A percentile compares a stretch with the other conserved stretches of the same genome.
Conservation (phyloP, 2,797 vertebrate species). For the Garrulus glandarius region DNA sequence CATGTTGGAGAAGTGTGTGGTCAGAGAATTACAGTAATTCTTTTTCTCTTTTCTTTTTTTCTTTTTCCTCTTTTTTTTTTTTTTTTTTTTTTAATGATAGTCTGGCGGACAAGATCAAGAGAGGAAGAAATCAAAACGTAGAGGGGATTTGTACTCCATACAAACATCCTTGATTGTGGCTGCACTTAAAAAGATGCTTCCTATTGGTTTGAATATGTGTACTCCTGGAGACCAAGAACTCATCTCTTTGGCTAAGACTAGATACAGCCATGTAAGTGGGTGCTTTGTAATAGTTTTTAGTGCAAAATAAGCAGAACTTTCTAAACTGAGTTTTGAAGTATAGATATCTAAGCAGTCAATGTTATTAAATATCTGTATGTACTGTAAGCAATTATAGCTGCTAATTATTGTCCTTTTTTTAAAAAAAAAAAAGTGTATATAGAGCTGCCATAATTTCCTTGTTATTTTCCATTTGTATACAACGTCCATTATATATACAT, state of each 20-base stretch:
- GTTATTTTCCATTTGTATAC: background rate
- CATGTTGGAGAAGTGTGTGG: background rate
- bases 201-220: constrained; percentile 99
- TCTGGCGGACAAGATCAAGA: constrained; percentile 98
- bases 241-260: constrained; percentile 90
- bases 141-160: constrained; percentile 96
- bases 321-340: background rate
- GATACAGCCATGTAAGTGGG: constrained; percentile 87
- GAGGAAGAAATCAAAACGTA: constrained; percentile 92
- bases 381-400: background rate
- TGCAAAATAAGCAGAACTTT: background rate
- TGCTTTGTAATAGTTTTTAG: background rate
- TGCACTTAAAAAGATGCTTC: constrained; percentile 97
- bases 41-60: background rate
- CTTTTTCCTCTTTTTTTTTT: no score
- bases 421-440: background rate
- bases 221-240: constrained; percentile 98
- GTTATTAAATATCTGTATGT: background rate
- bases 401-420: background rate
- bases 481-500: background rate
- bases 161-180: constrained; percentile 98
- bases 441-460: background rate
- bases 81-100: constrained; percentile 64
- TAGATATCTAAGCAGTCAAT: background rate
- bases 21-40: background rate